Base-by-base conservation (phyloP, 2,797 vertebrate genomes). In the Darevskia mixta region DNA sequence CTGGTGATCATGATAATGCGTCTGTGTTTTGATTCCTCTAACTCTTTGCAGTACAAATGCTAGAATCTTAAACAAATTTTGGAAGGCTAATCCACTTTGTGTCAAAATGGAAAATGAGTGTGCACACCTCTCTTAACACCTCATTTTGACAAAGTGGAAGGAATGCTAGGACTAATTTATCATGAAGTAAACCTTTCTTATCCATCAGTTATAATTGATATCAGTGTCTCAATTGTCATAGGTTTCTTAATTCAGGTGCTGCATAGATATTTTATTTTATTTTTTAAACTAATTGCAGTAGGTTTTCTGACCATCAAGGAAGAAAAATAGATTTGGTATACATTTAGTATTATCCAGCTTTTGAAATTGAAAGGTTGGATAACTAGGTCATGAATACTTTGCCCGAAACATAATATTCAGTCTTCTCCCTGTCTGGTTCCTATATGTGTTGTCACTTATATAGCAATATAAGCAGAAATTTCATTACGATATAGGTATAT, bases 21-120 rank as follows among this genome's bases (percentile, higher is more conserved):
- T 97, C 96, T 95, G 97, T 97, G 96, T 97, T 97, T 97, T 97
- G 96, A 96, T 97, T 96, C 93, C 10, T 94, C 92, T 95, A 96
- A 64, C 87, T 95, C 95, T 93, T 69, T 97, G 95, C 95, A 96
- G 96, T 69, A 88, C 41, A 67, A 78, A 78, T 23, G 17, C 13
- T 75, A 77, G 41, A 55, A 69, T 15, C 32, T 35, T 77, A 80
- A 41, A 72, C 43, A 71, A 20, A 35, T 29, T 77, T 67, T 45
- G 94, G 88, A 88, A 93, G 67, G 79, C 94, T 90, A 92, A 94
- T 95, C 89, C 32, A 79, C 86, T 92, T 94, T 84, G 61, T 55
- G 7, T 88, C 15, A 77, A 76, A 82, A 83, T 69, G 32, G 25
- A 4, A 67, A 61, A 29, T 61, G 79, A 75, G 11, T 17, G 71